Evolutionary conservation across 2,888 invertebrate genomes (phyloP).

Genomic region (Apotomis betuletana): DNA sequence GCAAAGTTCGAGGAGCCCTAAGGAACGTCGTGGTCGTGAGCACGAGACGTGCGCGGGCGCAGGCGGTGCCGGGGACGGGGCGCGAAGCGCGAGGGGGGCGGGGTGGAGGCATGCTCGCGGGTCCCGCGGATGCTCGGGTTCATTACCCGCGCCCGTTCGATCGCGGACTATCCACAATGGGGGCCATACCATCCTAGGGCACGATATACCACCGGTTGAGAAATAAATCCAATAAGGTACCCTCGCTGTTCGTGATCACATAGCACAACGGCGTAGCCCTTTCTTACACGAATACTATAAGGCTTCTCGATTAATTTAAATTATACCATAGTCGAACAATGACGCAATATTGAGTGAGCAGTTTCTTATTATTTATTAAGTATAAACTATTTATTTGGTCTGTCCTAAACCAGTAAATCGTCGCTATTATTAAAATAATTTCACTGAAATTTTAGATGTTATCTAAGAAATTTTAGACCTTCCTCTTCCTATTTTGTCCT

Average conservation of each 20-base stretch:
- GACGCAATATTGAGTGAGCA: too few species aligned
- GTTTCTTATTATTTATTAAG: too few species aligned
- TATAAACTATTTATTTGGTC: too few species aligned
- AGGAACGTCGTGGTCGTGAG: conserved; percentile 63
- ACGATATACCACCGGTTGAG: conserved; percentile 54
- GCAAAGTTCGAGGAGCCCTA: conserved; percentile 53
- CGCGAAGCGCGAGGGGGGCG: conserved; percentile 42
- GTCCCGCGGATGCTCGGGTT: conserved; percentile 71
- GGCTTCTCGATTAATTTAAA: neutral
- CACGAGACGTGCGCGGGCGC: conserved; percentile 52
- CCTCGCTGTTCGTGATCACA: conserved; percentile 22
- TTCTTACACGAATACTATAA: conserved; percentile 15
- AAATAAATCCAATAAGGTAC: conserved; percentile 37
- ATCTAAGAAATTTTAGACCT: too few species aligned
- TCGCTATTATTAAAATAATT: too few species aligned
- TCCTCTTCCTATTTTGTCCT: too few species aligned
- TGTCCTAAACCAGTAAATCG: too few species aligned
- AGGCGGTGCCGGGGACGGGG: conserved; percentile 36
- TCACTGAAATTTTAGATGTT: too few species aligned
- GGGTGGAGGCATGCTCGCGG: conserved; percentile 50
- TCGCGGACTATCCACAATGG: conserved; percentile 65
- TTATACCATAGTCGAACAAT: too few species aligned
- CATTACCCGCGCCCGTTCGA: conserved; percentile 74
- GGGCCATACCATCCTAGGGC: conserved; percentile 61
- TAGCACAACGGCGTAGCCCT: conserved; percentile 21